phyloP scores from a whole-genome alignment of 64 coral and sea anemone genomes.

The Porites australiensis region DNA sequence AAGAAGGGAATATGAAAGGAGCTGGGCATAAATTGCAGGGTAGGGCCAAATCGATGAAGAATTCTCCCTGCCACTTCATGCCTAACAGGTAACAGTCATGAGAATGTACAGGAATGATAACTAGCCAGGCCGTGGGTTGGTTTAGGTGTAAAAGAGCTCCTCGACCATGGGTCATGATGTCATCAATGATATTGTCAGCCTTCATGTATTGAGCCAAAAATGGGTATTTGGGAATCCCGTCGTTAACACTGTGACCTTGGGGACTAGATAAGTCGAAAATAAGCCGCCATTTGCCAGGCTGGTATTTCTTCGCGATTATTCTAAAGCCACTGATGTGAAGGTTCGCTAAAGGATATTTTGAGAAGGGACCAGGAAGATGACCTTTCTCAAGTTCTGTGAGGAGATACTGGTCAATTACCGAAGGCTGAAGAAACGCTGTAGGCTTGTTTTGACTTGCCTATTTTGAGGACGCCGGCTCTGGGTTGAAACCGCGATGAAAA shows the following conservation, averaged over 20 bases:
- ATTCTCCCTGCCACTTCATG: slow-evolving; percentile 8
- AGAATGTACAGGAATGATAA: not conserved
- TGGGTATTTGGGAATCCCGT: not conserved
- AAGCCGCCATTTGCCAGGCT: slow-evolving; percentile 13
- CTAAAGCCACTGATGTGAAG: slow-evolving; percentile 39
- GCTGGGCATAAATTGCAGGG: not conserved
- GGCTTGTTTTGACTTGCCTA: slow-evolving; percentile 20
- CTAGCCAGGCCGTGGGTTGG: not conserved
- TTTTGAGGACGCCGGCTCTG: not conserved
- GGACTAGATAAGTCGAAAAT: slow-evolving; percentile 3
- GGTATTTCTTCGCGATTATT: not conserved
- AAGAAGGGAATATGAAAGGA: not conserved
- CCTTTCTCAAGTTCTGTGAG: slow-evolving; percentile 32
- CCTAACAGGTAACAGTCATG: not conserved
- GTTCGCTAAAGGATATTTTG: not conserved
- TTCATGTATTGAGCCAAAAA: not conserved
- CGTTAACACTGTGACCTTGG: not conserved
- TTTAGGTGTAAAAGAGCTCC: not conserved
- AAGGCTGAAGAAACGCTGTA: slow-evolving; percentile 17
- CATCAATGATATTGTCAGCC: not conserved
- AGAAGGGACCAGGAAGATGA: slow-evolving; percentile 12
- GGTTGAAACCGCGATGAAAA: slow-evolving; percentile 35
- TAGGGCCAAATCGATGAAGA: not conserved
- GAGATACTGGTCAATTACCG: slow-evolving; percentile 45
- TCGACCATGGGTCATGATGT: not conserved